Evolutionary conservation across 1,140 invertebrate genomes (phyloP).

Genomic region (Drosophila quadrilineata): DNA sequence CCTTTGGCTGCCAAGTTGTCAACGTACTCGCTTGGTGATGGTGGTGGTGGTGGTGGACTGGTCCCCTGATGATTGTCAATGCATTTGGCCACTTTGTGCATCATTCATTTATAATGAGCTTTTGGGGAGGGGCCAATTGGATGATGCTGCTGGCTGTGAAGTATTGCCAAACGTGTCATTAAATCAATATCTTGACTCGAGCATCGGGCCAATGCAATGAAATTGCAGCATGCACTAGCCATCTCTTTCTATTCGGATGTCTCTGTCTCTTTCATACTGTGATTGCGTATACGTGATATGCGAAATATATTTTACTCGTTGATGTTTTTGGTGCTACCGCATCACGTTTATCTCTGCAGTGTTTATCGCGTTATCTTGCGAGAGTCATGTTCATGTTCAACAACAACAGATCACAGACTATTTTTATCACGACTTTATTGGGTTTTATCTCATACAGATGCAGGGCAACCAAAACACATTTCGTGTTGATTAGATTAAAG

Average conservation of each 20-base stretch:
- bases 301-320: conserved; percentile 4
- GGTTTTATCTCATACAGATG: conserved; percentile 37
- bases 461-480: conserved; percentile 18
- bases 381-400: neutral
- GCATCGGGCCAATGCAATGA: neutral
- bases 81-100: conserved; percentile 36
- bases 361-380: conserved; percentile 2
- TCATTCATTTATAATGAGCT: conserved; percentile 50
- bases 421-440: conserved; percentile 32
- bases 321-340: conserved; percentile 11
- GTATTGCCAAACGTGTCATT: conserved; percentile 45
- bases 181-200: conserved; percentile 54
- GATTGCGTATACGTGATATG: conserved; percentile 55
- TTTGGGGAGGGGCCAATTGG: neutral
- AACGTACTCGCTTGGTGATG: neutral
- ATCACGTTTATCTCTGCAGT: conserved; percentile 2
- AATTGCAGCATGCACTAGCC: too few species aligned
- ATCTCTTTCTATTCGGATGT: neutral
- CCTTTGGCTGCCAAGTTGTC: neutral
- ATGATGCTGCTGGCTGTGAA: conserved; percentile 7
- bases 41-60: too few species aligned
- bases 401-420: conserved; percentile 38
- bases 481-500: conserved; percentile 53
- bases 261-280: too few species aligned
- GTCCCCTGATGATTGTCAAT: conserved; percentile 21